phyloP scores from a whole-genome alignment of 1,140 invertebrate species.

The Drosophila asahinai region DNA sequence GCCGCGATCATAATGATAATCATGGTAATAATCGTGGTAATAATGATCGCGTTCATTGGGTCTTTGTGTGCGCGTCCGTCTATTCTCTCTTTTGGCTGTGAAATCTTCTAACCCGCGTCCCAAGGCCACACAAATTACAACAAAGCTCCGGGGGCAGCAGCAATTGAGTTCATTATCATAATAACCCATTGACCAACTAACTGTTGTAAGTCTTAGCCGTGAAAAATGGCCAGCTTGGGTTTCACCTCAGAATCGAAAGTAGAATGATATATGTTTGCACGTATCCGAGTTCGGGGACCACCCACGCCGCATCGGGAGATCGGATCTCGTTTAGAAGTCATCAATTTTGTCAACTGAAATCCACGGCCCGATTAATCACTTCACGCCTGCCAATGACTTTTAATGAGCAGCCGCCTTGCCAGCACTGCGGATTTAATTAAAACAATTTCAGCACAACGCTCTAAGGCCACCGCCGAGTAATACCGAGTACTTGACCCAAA shows the following conservation, averaged over 20 bases:
- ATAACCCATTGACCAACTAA: constrained; percentile 82
- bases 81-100: constrained; percentile 63
- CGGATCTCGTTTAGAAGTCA: constrained; percentile 36
- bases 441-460: constrained; percentile 50
- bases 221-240: constrained; percentile 14
- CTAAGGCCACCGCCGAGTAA: constrained; percentile 12
- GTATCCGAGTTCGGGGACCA: constrained; percentile 11
- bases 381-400: constrained; percentile 56
- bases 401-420: constrained; percentile 47
- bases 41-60: constrained; percentile 29
- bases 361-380: constrained; percentile 59
- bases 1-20: constrained; percentile 34
- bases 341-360: constrained; percentile 53
- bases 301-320: constrained; percentile 9
- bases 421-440: constrained; percentile 65
- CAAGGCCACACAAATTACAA: constrained; percentile 78
- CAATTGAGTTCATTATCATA: constrained; percentile 83
- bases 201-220: constrained; percentile 34
- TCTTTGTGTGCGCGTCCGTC: constrained; percentile 36
- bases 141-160: constrained; percentile 47
- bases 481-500: constrained; percentile 63
- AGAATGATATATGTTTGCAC: constrained; percentile 16
- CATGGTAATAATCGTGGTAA: constrained; percentile 44
- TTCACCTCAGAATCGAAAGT: constrained; percentile 34
- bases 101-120: constrained; percentile 62